Conservation (phyloP, 2,888 invertebrate genomes). For the Oligia latruncula region DNA sequence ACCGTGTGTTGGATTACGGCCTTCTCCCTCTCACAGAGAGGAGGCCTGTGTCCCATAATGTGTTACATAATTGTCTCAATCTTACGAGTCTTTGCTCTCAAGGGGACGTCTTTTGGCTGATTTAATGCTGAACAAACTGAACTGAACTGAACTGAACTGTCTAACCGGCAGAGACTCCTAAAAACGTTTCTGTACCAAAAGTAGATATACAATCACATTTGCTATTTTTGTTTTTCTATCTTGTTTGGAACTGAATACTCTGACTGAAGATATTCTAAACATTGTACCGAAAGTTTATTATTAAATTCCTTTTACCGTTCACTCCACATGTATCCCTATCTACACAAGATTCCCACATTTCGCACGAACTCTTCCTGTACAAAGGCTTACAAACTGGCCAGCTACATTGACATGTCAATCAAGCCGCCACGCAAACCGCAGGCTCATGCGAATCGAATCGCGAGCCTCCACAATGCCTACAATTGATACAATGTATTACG, state of each 20-base stretch:
- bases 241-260: background rate
- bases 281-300: background rate
- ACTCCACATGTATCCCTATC: conserved; percentile 29
- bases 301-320: conserved; percentile 46
- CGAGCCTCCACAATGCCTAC: conserved; percentile 72
- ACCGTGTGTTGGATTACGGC: background rate
- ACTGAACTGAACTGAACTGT: too few species aligned
- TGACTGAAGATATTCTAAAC: background rate
- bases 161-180: background rate
- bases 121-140: background rate
- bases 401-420: conserved; percentile 71
- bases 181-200: background rate
- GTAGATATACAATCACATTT: background rate
- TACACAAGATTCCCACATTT: conserved; percentile 51
- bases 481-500: conserved; percentile 80
- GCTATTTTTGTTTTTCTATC: background rate
- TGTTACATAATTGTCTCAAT: background rate
- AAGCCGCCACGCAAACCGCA: conserved; percentile 61
- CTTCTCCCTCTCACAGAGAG: background rate
- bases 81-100: background rate
- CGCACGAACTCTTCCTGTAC: conserved; percentile 47
- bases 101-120: background rate
- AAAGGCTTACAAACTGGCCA: conserved; percentile 58
- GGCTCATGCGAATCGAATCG: conserved; percentile 77
- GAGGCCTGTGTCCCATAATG: background rate